Evolutionary conservation across 2,113 vertebrate genomes (phyloP), one percentile per base, ranked within the genome.

Genomic region (Pedetes capensis): DNA sequence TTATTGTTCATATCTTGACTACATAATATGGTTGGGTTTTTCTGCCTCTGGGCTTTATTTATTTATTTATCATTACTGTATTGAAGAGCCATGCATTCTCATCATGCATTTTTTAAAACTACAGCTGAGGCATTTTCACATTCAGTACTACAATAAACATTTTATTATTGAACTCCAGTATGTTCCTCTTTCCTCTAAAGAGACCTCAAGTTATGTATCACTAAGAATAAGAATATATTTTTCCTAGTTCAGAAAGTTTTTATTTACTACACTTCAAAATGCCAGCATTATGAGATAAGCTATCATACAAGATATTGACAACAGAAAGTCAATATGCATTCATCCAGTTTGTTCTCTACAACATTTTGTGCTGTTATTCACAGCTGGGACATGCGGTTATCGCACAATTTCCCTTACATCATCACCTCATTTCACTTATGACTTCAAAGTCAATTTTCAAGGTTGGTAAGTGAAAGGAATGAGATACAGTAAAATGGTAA

Each of bases 91-190:
- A 59, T 91, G 95, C 51, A 95, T 88, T 97, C 91, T 94, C 78
- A 27, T 91, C 88, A 94, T 96, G 59, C 94, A 97, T 94, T 97
- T 96, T 95, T 95, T 23, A 96, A 97, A 90, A 93, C 89, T 76
- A 89, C 49, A 69, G 81, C 95, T 95, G 91, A 96, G 91, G 85
- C 44, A 92, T 87, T 96, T 96, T 93, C 68, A 95, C 81, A 94
- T 94, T 93, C 72, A 86, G 88, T 66, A 74, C 85, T 92, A 82
- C 89, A 94, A 95, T 94, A 96, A 97, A 96, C 93, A 96, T 96
- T 95, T 97, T 94, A 97, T 96, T 96, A 91, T 93, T 94, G 94
- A 95, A 94, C 78, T 96, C 75, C 49, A 89, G 93, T 95, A 80
- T 94, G 79, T 87, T 95, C 88, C 93, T 75, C 78, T 96, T 94